A percentile compares a stretch with the other conserved stretches of the same genome.
phyloP scores from a whole-genome alignment of 2,888 invertebrate species.

The Mesorhabditis spiculigera region DNA sequence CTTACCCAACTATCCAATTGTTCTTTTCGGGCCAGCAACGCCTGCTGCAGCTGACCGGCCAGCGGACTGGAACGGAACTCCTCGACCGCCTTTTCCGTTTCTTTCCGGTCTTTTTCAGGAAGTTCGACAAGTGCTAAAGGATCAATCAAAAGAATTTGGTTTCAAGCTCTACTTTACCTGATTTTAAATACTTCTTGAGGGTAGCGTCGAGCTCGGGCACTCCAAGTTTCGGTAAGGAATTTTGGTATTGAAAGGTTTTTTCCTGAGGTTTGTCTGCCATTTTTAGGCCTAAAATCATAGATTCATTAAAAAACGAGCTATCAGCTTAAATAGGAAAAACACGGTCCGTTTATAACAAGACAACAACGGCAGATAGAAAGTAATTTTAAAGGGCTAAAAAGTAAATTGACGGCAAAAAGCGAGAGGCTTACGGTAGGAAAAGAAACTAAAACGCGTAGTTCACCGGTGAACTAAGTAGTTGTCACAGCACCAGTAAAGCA shows the following conservation, averaged over 20 bases:
- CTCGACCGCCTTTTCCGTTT: constrained; percentile 23
- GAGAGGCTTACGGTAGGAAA: too few species aligned
- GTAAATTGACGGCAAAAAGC: too few species aligned
- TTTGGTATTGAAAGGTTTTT: constrained; percentile 24
- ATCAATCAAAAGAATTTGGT: constrained; percentile 5
- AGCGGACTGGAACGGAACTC: constrained; percentile 29
- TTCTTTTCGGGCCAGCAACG: constrained; percentile 26
- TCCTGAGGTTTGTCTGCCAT: constrained; percentile 14
- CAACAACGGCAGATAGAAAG: too few species aligned
- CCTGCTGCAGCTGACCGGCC: constrained; percentile 25
- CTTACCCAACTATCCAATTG: constrained; percentile 39
- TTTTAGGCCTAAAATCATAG: too few species aligned
- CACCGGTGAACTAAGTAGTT: too few species aligned
- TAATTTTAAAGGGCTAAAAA: too few species aligned
- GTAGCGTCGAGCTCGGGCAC: constrained; percentile 37
- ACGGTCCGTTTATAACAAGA: too few species aligned
- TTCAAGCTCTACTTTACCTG: constrained; percentile 21
- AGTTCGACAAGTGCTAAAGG: constrained; percentile 31
- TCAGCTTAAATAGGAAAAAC: too few species aligned
- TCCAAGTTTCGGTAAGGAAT: constrained; percentile 28
- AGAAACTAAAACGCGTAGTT: too few species aligned
- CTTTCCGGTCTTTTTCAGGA: constrained; percentile 18
- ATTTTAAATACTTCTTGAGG: constrained; percentile 33
- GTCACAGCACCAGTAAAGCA: too few species aligned
- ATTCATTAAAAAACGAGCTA: too few species aligned